Percentiles rank a stretch among this genome's conserved stretches.
These are phyloP conservation scores for Tipula helvola DNA, from an alignment of 2,888 invertebrate genomes.

Conservation along the genomic window DNA sequence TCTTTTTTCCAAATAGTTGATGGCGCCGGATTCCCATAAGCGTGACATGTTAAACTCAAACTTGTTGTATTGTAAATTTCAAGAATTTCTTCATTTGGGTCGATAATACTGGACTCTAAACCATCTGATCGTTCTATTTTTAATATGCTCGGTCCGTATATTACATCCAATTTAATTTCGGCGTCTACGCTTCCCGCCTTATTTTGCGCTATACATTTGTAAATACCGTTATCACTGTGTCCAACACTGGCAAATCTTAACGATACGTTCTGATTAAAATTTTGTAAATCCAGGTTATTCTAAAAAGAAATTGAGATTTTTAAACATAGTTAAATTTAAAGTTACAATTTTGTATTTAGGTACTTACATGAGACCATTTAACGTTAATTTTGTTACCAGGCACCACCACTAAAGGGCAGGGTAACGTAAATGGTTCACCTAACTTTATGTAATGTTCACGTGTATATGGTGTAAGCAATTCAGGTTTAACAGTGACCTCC, in stretches of 20 bases:
- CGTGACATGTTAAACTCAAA: neutral
- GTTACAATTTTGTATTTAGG: neutral
- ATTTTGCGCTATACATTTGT: neutral
- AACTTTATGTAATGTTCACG: neutral
- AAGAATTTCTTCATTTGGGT: neutral
- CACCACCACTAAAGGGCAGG: neutral
- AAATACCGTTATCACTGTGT: neutral
- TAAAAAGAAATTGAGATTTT: neutral
- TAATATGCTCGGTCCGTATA: neutral
- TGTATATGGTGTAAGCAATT: neutral
- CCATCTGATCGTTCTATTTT: neutral
- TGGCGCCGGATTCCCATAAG: neutral
- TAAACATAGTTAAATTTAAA: too few relatives aligned
- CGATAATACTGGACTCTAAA: neutral
- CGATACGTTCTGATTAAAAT: neutral
- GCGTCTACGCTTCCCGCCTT: neutral
- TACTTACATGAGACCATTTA: neutral
- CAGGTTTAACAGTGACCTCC: neutral
- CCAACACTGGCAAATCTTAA: neutral
- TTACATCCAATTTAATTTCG: neutral
- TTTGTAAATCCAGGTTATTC: neutral
- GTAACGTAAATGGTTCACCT: neutral
- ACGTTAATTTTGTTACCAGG: neutral
- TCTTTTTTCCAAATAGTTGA: neutral
- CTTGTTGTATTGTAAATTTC: neutral